Conservation (phyloP, 2,113 vertebrate genomes). For the Protobothrops mucrosquamatus region DNA sequence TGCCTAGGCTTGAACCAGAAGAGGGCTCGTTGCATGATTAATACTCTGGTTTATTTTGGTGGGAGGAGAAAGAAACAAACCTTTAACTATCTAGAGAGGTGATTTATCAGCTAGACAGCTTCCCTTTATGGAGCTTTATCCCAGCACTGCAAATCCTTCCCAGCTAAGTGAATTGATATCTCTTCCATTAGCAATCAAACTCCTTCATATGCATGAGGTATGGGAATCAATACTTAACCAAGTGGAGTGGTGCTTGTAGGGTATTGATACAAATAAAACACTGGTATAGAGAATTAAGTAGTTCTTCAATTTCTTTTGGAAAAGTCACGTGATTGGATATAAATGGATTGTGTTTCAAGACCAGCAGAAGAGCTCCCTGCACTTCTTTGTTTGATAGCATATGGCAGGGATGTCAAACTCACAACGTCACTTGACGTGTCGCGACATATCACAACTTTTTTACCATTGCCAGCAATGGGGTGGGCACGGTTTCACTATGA, state of each 20-base stretch:
- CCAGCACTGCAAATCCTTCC: conserved; percentile 4
- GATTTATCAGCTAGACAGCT: conserved; percentile 45
- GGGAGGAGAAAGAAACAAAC: conserved; percentile 2
- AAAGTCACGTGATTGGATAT: conserved; percentile 7
- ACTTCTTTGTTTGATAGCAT: neutral
- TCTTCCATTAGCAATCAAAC: conserved; percentile 45
- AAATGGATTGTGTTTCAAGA: neutral
- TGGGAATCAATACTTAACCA: neutral
- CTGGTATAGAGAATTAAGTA: conserved; percentile 11
- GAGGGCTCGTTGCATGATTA: neutral
- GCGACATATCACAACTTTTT: no score
- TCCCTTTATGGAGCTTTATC: conserved; percentile 34
- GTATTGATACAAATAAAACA: conserved; percentile 35
- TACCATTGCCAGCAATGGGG: no score
- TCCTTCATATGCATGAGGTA: conserved; percentile 26
- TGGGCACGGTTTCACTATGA: no score
- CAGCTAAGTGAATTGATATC: conserved; percentile 32
- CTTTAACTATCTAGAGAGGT: conserved; percentile 3
- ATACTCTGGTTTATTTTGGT: neutral
- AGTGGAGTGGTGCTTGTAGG: conserved; percentile 21
- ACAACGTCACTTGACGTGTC: no score
- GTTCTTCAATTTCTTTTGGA: conserved; percentile 21
- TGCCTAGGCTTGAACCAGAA: neutral
- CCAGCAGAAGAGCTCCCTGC: neutral
- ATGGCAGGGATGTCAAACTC: no score